Base-by-base conservation (phyloP, 1,140 invertebrate species). In the Sesamia nonagrioides region DNA sequence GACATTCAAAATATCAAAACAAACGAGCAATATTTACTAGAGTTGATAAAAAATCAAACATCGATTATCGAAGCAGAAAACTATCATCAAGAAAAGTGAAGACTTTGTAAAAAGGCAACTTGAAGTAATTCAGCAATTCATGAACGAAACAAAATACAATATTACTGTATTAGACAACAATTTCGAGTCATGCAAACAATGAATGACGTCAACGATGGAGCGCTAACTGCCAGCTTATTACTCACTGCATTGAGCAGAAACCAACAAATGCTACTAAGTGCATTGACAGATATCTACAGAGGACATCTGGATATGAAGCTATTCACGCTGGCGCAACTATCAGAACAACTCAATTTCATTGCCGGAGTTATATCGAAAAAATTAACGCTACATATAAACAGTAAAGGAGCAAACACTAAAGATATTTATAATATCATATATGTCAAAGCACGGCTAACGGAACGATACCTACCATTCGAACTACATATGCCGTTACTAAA, bases 241-340 rank as follows among this genome's bases (percentile, higher is more conserved):
- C 1, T 63, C 15, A 1, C 13, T 5, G 60, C n/a, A 6, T n/a
- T 63, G 54, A 58, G 27, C 5, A 58, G 54, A 13, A 58, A 33
- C 13, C 54, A 33, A 58, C 9, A 58, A 27, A 40, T 63, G 60
- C 60, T 63, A 2, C 8, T 63, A 37, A 18, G 8, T 6, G 60
- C 60, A 35, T 63, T 63, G 33, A 63, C 33, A n/a, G 35, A 63
- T 37, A 40, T 63, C 60, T 37, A 63, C 35, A 63, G 35, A 63
- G 60, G 60, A 6, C 4, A 63, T 63, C 15, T 63, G 2, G 60
- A 63, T 17, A 63, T 37, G 15, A 5, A 63, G 2, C 35, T 63
- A 33, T 63, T 63, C 9, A 15, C 60, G 18, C 33, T 35, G 35
- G 33, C 13, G 7, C 35, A 63, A 40, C 60, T 63, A 9, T n/a